Percentiles rank a stretch among this genome's conserved stretches.
Evolutionary conservation across 2,113 vertebrate species (phyloP).

Genomic region (Oophaga pumilio): DNA sequence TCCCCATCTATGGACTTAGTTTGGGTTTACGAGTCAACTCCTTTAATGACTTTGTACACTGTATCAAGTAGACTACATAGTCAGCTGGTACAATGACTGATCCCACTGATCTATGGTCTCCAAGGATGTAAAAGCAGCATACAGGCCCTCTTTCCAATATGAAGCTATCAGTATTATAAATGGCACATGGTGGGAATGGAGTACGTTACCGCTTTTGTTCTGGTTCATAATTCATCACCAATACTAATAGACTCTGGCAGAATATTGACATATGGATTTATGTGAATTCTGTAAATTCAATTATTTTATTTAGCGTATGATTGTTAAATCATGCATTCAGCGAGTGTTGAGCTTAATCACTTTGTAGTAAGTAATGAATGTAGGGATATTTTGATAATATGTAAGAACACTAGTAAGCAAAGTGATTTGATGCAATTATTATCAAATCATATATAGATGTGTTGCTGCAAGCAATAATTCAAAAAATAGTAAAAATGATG

Average conservation of each 20-base stretch:
- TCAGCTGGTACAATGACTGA: no score
- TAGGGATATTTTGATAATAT: neutral
- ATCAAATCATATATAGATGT: neutral
- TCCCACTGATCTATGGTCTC: no score
- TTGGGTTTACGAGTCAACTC: no score
- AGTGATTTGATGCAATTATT: neutral
- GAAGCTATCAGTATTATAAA: no score
- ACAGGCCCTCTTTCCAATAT: no score
- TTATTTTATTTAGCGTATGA: neutral
- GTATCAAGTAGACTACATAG: no score
- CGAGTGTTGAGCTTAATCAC: neutral
- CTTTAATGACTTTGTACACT: no score
- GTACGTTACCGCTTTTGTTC: neutral
- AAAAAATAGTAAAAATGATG: neutral
- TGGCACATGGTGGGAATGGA: neutral
- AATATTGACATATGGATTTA: neutral
- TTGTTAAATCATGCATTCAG: neutral
- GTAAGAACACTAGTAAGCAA: neutral
- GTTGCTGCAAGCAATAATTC: neutral
- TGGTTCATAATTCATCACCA: neutral
- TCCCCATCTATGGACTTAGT: no score
- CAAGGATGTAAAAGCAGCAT: no score
- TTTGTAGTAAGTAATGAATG: neutral
- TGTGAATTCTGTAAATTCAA: neutral
- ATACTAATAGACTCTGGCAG: neutral